These are phyloP conservation scores for Ovis aries DNA, from an alignment of 2,113 vertebrate species.

Conservation along the genomic window DNA sequence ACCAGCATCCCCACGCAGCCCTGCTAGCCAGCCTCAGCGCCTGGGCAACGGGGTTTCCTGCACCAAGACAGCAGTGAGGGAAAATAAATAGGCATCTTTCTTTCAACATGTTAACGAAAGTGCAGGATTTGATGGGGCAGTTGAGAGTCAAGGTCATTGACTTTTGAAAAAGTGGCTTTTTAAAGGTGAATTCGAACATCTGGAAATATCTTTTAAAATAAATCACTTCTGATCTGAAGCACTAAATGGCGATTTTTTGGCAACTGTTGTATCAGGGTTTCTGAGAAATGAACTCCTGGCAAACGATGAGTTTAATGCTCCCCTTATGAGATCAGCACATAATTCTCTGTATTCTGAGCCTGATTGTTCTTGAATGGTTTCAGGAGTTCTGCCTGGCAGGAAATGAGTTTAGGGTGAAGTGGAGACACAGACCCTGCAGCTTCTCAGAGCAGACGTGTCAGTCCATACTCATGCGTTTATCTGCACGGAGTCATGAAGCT, in stretches of 20 bases:
- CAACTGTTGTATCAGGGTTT: background rate
- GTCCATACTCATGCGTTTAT: background rate
- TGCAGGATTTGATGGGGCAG: background rate
- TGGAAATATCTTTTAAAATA: slow-evolving; percentile 55
- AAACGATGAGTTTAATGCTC: background rate
- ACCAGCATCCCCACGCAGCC: background rate
- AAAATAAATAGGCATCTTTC: background rate
- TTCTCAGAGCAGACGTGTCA: background rate
- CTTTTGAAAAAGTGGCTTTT: slow-evolving; percentile 10
- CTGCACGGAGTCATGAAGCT: background rate
- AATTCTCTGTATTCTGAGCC: slow-evolving; percentile 12
- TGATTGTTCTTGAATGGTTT: background rate
- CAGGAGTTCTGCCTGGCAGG: slow-evolving; percentile 24
- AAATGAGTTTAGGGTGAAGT: slow-evolving; percentile 5
- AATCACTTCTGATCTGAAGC: slow-evolving; percentile 29
- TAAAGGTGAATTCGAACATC: slow-evolving; percentile 48
- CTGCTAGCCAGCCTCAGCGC: background rate
- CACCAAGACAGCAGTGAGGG: background rate
- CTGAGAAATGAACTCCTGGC: slow-evolving; percentile 48
- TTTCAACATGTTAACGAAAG: background rate
- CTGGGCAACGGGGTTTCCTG: background rate
- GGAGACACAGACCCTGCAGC: background rate
- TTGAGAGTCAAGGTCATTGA: background rate
- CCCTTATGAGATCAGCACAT: slow-evolving; percentile 27
- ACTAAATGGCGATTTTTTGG: slow-evolving; percentile 46